These are phyloP conservation scores for Hippocampus abdominalis DNA, from an alignment of 2,113 vertebrate species.

Conservation along the genomic window DNA sequence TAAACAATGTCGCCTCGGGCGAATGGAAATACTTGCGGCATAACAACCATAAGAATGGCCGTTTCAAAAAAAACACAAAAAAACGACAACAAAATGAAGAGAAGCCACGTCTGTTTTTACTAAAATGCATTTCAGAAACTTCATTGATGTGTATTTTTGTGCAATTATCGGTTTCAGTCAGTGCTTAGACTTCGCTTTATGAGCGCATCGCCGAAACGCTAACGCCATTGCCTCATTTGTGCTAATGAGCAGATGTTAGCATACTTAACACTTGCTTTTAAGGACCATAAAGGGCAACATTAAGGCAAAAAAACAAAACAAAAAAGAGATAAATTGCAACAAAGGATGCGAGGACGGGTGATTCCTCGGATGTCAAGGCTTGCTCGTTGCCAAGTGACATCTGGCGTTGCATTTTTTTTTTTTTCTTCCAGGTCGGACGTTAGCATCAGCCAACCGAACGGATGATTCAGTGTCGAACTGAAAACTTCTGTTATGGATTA, in stretches of 20 bases:
- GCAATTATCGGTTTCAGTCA: neutral
- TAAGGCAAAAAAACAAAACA: neutral
- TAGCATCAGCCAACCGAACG: neutral
- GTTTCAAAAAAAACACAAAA: neutral
- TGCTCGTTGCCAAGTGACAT: neutral
- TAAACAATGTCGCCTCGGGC: constrained; percentile 28
- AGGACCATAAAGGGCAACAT: neutral
- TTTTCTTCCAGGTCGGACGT: neutral
- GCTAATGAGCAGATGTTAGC: constrained; percentile 11
- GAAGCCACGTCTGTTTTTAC: constrained; percentile 1
- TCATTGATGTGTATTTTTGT: neutral
- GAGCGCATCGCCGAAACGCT: neutral
- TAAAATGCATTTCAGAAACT: neutral
- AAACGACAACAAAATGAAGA: constrained; percentile 7
- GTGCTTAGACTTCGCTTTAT: constrained; percentile 1
- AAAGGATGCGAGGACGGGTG: neutral
- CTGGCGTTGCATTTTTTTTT: neutral
- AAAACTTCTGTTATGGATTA: neutral
- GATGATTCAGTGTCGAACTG: neutral
- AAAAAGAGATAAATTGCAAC: neutral
- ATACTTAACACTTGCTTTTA: neutral
- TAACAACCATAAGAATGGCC: constrained; percentile 4
- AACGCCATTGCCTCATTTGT: neutral
- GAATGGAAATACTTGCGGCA: constrained; percentile 14
- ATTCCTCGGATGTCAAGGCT: neutral